Evolutionary conservation across 2,113 vertebrate genomes (phyloP), one percentile per base, ranked within the genome.

Genomic region (Prunella himalayana): DNA sequence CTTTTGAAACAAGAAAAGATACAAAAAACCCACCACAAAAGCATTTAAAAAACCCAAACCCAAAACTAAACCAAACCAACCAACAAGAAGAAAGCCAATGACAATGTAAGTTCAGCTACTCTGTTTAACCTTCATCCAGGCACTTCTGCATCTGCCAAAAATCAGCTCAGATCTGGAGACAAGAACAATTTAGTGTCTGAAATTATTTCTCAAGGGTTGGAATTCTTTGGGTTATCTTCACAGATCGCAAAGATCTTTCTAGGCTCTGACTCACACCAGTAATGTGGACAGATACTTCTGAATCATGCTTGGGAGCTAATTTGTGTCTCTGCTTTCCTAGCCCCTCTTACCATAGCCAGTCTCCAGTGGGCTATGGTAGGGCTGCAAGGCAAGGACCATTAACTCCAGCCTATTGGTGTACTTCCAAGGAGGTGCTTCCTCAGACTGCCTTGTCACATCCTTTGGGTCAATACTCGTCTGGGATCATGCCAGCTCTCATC

Each of bases 1-100:
- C 86, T 95, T 96, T 70, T 45, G 65, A 90, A 90, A 85, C 50
- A 75, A 18, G 15, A 50, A 75, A 70, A 95, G 81, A 83, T 21
- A 47, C 44, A 83, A 77, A 86, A 54, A 45, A 11, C 2, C 2
- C 65, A 85, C 60, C 87, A 69, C 51, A 44, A 66, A 72, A 42
- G 54, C 31, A 72, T 45, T 66, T 33, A 50, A 71, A 75, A 71
- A 35, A 5, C 3, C 3, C 11, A 56, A 39, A 9, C 10, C 10
- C 24, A 23, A 65, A 63, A 27, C 17, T 41, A 86, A 88, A 50
- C 37, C 35, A 88, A 90, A 47, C 41, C 42, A 78, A 65, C 23
- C 39, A 75, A 39, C 39, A 71, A 35, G 10, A 93, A 63, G 54
- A 37, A 61, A 83, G 53, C 47, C 69, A 76, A 13, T 59, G 66